Conservation (phyloP, 2,797 vertebrate genomes). For the Delichon dasypus region DNA sequence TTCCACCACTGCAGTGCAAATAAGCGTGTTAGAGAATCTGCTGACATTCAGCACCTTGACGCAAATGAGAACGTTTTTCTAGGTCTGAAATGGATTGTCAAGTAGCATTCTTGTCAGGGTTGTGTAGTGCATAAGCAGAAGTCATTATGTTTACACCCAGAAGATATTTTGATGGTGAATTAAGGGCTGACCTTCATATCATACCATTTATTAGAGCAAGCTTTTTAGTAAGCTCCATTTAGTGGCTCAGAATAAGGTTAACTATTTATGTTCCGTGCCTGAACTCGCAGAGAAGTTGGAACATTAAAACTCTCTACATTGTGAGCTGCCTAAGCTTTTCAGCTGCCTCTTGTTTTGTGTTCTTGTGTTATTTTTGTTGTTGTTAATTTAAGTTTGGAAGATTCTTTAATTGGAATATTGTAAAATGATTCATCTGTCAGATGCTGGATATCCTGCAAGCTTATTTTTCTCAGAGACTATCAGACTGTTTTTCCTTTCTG, state of each 20-base stretch:
- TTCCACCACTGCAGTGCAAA: background rate
- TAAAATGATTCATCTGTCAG: conserved; percentile 6
- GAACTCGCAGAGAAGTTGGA: background rate
- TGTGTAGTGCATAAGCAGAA: conserved; percentile 17
- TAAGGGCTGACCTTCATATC: conserved; percentile 47
- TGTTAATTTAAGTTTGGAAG: background rate
- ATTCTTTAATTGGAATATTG: conserved; percentile 10
- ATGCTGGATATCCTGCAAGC: background rate
- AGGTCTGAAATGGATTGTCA: conserved; percentile 37
- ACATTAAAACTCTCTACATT: background rate
- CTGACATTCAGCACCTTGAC: background rate
- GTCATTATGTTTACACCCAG: conserved; percentile 35
- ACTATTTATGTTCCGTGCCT: conserved; percentile 7
- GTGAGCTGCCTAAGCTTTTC: conserved; percentile 33
- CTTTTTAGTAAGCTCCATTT: conserved; percentile 11
- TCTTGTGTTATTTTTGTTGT: background rate
- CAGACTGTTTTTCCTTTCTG: conserved; percentile 2
- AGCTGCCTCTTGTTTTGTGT: background rate
- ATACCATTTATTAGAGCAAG: conserved; percentile 37
- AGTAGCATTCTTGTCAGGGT: conserved; percentile 33
- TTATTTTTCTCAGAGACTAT: conserved; percentile 7
- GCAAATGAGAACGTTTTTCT: conserved; percentile 4
- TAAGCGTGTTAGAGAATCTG: conserved; percentile 35
- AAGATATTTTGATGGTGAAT: conserved; percentile 53
- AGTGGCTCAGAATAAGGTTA: conserved; percentile 41